These are phyloP conservation scores for Criorhina ranunculi DNA, from an alignment of 2,888 invertebrate species.

Conservation along the genomic window DNA sequence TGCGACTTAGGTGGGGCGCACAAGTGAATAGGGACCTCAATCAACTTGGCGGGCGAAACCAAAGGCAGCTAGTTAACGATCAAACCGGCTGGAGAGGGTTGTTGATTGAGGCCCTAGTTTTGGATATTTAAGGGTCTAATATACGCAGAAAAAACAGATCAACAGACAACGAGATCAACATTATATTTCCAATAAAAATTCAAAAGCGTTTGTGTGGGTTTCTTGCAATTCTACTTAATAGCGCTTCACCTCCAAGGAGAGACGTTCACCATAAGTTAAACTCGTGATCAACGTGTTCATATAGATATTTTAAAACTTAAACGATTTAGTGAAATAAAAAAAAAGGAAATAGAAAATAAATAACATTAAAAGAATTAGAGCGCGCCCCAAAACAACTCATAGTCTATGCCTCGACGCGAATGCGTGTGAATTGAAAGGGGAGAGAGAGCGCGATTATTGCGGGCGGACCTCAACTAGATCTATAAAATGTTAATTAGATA, in stretches of 20 bases:
- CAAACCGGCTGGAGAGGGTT: too few relatives aligned
- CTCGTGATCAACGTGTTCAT: constrained; percentile 15
- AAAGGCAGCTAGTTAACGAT: too few relatives aligned
- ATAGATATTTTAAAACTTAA: neutral
- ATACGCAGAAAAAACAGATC: too few relatives aligned
- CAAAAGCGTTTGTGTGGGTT: too few relatives aligned
- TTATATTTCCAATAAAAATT: too few relatives aligned
- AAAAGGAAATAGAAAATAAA: neutral
- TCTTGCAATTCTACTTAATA: neutral
- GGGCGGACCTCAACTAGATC: constrained; percentile 4
- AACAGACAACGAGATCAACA: too few relatives aligned
- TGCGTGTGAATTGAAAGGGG: neutral
- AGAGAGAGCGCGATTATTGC: neutral
- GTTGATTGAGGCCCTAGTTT: too few relatives aligned
- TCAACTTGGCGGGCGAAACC: too few relatives aligned
- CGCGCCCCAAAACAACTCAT: neutral
- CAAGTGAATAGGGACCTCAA: too few relatives aligned
- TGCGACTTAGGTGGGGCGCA: too few relatives aligned
- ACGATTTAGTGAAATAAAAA: neutral
- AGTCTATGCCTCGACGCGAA: neutral
- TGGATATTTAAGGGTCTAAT: too few relatives aligned
- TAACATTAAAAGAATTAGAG: constrained; percentile 7
- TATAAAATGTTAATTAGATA: constrained; percentile 28
- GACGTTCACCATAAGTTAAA: neutral
- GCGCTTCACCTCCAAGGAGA: constrained; percentile 5